Evolutionary conservation across 30 jellyfish, hydroid and myxozoan genomes (phyloP), one percentile per base, ranked within the genome.

Genomic region (Aurelia aurita): DNA sequence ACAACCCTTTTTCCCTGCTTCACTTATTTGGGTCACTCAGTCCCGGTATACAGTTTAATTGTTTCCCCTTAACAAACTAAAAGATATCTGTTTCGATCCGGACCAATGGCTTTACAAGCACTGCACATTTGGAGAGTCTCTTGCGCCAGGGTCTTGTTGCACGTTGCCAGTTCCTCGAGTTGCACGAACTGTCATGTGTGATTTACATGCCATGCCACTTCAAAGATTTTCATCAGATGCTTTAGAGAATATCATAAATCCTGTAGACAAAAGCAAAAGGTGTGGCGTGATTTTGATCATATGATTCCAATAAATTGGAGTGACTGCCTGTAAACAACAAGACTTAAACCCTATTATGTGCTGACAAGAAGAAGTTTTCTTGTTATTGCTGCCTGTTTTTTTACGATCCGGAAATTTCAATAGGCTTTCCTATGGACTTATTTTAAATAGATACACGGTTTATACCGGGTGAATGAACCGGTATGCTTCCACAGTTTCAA

Each of bases 31-130:
- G 0, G 43, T 31, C 3, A n/a, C n/a, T n/a, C n/a, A 39, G 51
- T 39, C 13, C 51, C 16, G 1, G 51, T 39, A 39, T 39, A 57
- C 7, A 26, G 18, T 15, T 57, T 31, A 18, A 15, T 5, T 18
- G 20, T 23, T 58, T 58, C 29, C 35, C 61, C 70, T 62, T 62
- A 14, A 73, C 66, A 14, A 28, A 16, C n/a, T 10, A 32, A 10
- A 34, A 85, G 95, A 85, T 74, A 85, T 85, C 10, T 85, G 95
- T 35, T 58, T 14, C 44, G 95, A 85, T 62, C 89, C 89, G 16
- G 85, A 74, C 35, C 95, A 85, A 26, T 67, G 72, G 16, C 69
- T 85, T 29, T 85, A 47, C 83, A 85, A 47, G 26, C 53, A 25
- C 35, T 85, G 95, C 32, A 43, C 89, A 21, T 73, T 72, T 63